These are phyloP conservation scores for Ciona savignyi DNA, from an alignment of 23 tunicate genomes.

Conservation along the genomic window DNA sequence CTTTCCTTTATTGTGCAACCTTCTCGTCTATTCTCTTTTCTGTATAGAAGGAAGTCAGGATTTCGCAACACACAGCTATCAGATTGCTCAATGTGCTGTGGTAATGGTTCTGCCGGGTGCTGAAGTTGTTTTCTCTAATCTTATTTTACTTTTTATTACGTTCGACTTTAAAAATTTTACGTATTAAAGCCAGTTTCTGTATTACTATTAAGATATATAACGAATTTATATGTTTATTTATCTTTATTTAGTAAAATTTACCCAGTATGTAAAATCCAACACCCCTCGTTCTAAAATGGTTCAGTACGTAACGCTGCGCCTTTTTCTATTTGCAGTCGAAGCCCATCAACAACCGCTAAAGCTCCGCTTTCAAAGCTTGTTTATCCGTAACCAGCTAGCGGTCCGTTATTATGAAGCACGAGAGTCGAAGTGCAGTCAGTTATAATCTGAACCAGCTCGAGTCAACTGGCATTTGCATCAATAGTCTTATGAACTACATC, in stretches of 20 bases:
- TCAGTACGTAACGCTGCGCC: not conserved
- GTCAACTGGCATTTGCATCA: not conserved
- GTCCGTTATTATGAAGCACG: not conserved
- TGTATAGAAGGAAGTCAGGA: slow-evolving; percentile 3
- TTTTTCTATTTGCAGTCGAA: not conserved
- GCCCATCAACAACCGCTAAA: not conserved
- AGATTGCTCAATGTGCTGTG: slow-evolving; percentile 5
- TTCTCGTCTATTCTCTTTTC: slow-evolving; percentile 1
- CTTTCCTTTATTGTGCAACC: slow-evolving; percentile 13
- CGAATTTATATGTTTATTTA: not conserved
- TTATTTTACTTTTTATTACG: not conserved
- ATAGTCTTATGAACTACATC: not conserved
- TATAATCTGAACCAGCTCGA: not conserved
- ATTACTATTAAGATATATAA: not conserved
- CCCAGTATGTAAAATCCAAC: not conserved
- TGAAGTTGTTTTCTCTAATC: not conserved
- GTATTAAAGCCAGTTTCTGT: not conserved
- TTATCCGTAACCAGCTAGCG: not conserved
- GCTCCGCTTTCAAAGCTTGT: not conserved
- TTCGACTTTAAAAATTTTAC: not conserved
- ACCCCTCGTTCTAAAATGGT: not conserved
- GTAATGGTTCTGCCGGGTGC: not conserved
- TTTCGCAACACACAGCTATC: slow-evolving; percentile 3
- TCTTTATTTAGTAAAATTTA: not conserved
- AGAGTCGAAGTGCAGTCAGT: not conserved